Base-by-base conservation (phyloP, 2,888 invertebrate genomes). In the Agelastica alni region DNA sequence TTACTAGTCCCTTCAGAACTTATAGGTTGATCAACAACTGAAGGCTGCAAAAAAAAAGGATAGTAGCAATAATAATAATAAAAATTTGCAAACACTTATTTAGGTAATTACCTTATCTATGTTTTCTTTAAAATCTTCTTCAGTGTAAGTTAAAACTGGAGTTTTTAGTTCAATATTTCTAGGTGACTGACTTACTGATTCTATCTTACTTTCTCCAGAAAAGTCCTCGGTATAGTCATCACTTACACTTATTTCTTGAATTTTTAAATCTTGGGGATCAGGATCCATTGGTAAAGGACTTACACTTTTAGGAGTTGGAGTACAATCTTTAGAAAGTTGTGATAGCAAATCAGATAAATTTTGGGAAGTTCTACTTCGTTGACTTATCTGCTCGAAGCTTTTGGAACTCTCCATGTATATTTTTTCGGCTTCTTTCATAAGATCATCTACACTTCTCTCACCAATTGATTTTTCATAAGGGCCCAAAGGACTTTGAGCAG, bases 341-440 rank as follows among this genome's bases (percentile, higher is more conserved):
- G 66, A 66, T 34, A 66, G 61, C 17, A 75, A 61, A 26, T 75
- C 73, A 6, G 71, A 71, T 47, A 77, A 61, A 62, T 75, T 75
- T 47, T 74, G 74, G 2, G 76, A 76, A 2, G 76, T 75, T 61
- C 71, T 73, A 7, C 77, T 77, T 47, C 71, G 67, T 41, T 74
- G 75, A 57, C 76, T 77, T 20, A 78, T 60, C 61, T 78, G 77
- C 57, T 78, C 77, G 58, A 77, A 77, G 54, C 76, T 77, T 56
- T 75, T 77, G 0, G 77, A 77, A 58, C 78, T 78, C 44, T 78
- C 76, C 58, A 74, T 68, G 51, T 78, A 78, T 13, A 84, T 72
- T 37, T 77, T 75, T 67, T 84, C 83, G 1, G 83, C 83, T 65
- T 84, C 83, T 58, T 78, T 79, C 62, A 84, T 75, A 32, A 84